Conservation (phyloP, 2,797 vertebrate species). For the Iguana delicatissima region DNA sequence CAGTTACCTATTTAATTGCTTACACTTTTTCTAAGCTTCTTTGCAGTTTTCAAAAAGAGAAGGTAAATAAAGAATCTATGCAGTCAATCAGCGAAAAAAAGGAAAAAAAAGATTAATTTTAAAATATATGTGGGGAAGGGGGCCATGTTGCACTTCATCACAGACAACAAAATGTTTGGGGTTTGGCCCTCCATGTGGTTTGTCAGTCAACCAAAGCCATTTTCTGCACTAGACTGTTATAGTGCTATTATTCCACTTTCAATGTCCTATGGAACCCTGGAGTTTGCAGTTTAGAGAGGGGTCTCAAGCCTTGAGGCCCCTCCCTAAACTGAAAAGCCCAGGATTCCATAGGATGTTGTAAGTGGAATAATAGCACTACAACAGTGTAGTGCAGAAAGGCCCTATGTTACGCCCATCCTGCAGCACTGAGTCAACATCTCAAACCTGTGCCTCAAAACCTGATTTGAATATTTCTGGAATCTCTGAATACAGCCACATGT, state of each 20-base stretch:
- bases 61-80: background rate
- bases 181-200: background rate
- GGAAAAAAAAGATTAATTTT: background rate
- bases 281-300: too few species aligned
- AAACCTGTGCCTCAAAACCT: background rate
- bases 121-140: background rate
- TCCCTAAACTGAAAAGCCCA: too few species aligned
- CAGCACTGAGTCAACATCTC: background rate
- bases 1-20: too few species aligned
- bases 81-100: background rate
- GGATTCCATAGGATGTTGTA: too few species aligned
- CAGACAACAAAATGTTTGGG: background rate
- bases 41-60: too few species aligned
- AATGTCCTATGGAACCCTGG: too few species aligned
- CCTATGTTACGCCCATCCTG: too few species aligned
- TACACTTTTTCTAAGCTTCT: background rate
- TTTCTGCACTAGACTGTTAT: too few species aligned
- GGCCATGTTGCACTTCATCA: background rate
- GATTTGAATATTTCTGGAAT: background rate
- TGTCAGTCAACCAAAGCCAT: background rate
- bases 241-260: too few species aligned
- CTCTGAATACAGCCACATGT: background rate
- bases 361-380: too few species aligned
- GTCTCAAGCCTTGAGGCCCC: too few species aligned
- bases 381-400: too few species aligned